Base-by-base conservation (phyloP, 2,113 vertebrate species). In the Aix galericulata region DNA sequence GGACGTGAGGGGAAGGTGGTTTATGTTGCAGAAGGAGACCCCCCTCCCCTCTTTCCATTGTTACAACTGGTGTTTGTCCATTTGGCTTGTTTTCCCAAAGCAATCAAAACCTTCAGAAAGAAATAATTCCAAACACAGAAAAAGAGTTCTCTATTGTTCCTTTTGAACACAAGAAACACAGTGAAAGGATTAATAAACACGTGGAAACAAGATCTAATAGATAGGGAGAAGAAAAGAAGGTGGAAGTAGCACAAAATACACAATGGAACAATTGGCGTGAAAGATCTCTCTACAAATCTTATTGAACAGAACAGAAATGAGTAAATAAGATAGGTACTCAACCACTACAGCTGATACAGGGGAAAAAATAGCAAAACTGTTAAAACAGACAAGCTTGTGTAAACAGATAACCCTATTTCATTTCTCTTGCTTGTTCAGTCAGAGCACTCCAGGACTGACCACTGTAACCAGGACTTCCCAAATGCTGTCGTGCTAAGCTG, bases 71-170 rank as follows among this genome's bases (percentile, higher is more conserved):
- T 0, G 0, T 60, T 88, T 5, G 0, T 42, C 38, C 63, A 16
- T 55, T 88, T n/a, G 52, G 25, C 7, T 82, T 83, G 40, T 76
- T 84, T 77, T 63, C 62, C 82, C 74, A 79, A 82, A 89, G 68
- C 25, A 59, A 77, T 25, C 1, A 3, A 68, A 87, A 82, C 50
- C 67, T 76, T 46, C 53, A 52, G 55, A 69, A 82, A 78, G 76
- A 73, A 92, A 80, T 21, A 12, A 66, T 53, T 91, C 17, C 71
- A 84, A 68, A 53, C 44, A 62, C 4, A 71, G 18, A 60, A 79
- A 69, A 76, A 36, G 23, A 59, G 31, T 25, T 11, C 29, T 92
- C 36, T 22, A 11, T n/a, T 69, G 50, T 21, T 80, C 25, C 31
- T 32, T 34, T 62, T 77, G 59, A 87, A 85, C 29, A 21, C 29